These are phyloP conservation scores for Drosophila sproati DNA, from an alignment of 1,140 invertebrate genomes.

Conservation along the genomic window DNA sequence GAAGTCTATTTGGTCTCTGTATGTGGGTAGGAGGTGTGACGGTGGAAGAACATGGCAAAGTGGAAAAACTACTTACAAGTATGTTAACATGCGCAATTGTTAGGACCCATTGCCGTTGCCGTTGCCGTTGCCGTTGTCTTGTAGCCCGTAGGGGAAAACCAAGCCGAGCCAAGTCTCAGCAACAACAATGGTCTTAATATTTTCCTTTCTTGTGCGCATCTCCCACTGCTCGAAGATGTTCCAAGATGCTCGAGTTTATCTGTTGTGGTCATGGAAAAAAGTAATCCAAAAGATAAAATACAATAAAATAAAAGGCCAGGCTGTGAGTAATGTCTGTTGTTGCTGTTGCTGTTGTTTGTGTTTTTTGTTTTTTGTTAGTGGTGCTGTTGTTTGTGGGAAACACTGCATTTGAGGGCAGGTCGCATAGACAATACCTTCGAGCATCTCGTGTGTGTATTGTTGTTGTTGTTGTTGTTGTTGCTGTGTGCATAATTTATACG, in stretches of 20 bases:
- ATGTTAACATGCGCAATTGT: slow-evolving; percentile 83
- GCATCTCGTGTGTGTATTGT: slow-evolving; percentile 38
- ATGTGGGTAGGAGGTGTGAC: not conserved
- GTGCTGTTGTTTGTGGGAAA: slow-evolving; percentile 33
- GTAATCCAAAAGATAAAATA: slow-evolving; percentile 83
- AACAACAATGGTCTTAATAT: slow-evolving; percentile 65
- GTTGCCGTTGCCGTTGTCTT: slow-evolving; percentile 38
- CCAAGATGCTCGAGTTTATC: slow-evolving; percentile 81
- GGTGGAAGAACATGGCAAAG: slow-evolving; percentile 65
- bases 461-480: slow-evolving; percentile 9
- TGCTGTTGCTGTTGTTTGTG: slow-evolving; percentile 29
- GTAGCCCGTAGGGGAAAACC: slow-evolving; percentile 56
- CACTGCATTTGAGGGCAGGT: slow-evolving; percentile 65
- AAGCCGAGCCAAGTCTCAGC: slow-evolving; percentile 15
- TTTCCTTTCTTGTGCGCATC: slow-evolving; percentile 57
- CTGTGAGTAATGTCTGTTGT: slow-evolving; percentile 71
- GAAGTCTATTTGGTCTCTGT: not conserved
- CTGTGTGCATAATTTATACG: slow-evolving; percentile 78
- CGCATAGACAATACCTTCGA: slow-evolving; percentile 76
- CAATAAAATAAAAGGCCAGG: slow-evolving; percentile 82
- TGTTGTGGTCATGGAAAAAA: slow-evolving; percentile 82
- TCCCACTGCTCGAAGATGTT: slow-evolving; percentile 30
- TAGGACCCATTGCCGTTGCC: slow-evolving; percentile 48
- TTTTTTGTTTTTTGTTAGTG: slow-evolving; percentile 14
- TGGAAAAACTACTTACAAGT: slow-evolving; percentile 84